Base-by-base conservation (phyloP, 2,888 invertebrate species). In the Rhamphomyia laevipes region DNA sequence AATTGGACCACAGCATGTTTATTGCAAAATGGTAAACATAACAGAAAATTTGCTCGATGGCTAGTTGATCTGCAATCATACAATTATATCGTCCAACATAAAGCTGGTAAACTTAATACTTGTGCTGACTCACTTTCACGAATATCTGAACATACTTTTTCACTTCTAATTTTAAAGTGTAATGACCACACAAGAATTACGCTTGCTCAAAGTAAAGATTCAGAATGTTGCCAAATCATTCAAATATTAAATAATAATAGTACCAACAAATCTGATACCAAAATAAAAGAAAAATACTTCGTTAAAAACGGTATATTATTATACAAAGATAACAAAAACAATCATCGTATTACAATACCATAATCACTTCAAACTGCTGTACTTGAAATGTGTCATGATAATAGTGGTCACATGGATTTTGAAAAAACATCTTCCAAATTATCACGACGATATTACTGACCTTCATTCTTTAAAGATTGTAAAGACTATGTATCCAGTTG, bases 1-100 rank as follows among this genome's bases (percentile, higher is more conserved):
- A 43, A 49, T 18, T 49, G 44, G 46, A 50, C 46, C 30, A 50
- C 47, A 2, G 50, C 50, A 21, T 46, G 50, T 9, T 12, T 50
- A 7, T 35, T 50, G 13, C 38, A 50, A 44, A 47, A 50, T 30
- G 11, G 21, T 18, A 46, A 50, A 38, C 40, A 18, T 30, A 46
- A 50, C 11, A n/a, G 46, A 10, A 46, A 50, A 38, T 50, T 50
- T 12, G 23, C 46, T 6, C 27, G 43, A 16, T 50, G 46, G 46
- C 13, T 43, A 5, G 7, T 50, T 9, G 49, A 46, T 40, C 43
- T 46, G 2, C 50, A 50, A 40, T 41, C 41, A 10, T 50, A 50
- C 42, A 47, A 50, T 13, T 47, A 40, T 18, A 45, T 16, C 2
- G 23, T 50, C 5, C 38, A 50, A 13, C 50, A 50, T 10, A 50